Evolutionary conservation across 2,888 invertebrate genomes (phyloP), one percentile per base, ranked within the genome.

Genomic region (Trichopoda pennipes): DNA sequence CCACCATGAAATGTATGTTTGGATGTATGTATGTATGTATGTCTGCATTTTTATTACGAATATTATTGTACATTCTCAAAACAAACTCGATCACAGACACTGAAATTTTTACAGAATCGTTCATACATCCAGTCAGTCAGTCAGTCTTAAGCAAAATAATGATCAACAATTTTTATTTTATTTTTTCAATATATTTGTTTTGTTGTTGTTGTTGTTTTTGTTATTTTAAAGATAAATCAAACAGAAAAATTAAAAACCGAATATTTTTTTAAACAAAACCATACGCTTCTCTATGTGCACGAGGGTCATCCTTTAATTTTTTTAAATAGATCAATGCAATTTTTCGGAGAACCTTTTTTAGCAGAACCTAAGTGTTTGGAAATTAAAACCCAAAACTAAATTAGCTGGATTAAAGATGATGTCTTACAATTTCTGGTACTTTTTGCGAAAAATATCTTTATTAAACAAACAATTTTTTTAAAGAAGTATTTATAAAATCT

Each of bases 191-290:
- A 44, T 47, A 55, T 74, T 17, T 44, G 28, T 56, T 64, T 63
- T 12, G 44, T 58, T 66, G 58, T 60, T 47, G 16, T 79, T n/a
- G n/a, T n/a, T n/a, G n/a, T n/a, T n/a, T n/a, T n/a, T n/a, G n/a
- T n/a, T n/a, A n/a, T n/a, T 28, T 8, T 73, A 6, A 61, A 73
- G 60, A 79, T 66, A 66, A 79, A 73, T 73, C 73, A 79, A 68
- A 79, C 47, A 73, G 58, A 42, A 66, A 79, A 73, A 66, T 73
- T 79, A 60, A 73, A 79, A 66, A 60, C 10, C n/a, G 53, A 55
- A 44, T 68, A 64, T 51, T 47, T 51, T 47, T 66, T 64, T 66
- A 23, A 28, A 60, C 3, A 74, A 49, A 4, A 38, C 19, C 49
- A 14, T 28, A 38, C n/a, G 14, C 1, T 28, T 28, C 28, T 28